Conservation (phyloP, 2,797 vertebrate species). For the Oreonectes daqikongensis region DNA sequence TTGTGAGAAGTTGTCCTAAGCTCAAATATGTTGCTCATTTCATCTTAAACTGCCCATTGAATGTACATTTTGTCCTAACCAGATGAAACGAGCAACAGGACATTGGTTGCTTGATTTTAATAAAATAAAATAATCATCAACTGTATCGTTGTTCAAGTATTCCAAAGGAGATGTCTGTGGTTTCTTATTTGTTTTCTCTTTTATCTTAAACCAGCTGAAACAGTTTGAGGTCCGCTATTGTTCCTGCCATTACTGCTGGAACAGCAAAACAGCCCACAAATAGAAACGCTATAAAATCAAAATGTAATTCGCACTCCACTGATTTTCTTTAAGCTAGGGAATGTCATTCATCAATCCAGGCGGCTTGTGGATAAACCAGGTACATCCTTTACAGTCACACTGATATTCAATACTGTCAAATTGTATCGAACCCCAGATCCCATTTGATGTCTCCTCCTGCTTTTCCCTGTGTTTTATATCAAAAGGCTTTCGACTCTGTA, state of each 20-base stretch:
- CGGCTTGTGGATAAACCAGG: conserved; percentile 15
- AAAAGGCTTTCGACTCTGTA: background rate
- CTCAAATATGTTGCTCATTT: background rate
- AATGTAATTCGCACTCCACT: conserved; percentile 39
- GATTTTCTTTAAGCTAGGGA: conserved; percentile 18
- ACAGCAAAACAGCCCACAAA: conserved; percentile 31
- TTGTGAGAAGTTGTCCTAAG: background rate
- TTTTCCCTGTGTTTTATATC: conserved; percentile 24
- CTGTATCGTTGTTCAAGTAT: background rate
- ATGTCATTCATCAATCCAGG: conserved; percentile 36
- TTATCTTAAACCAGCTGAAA: conserved; percentile 7
- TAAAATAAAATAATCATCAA: too few relatives aligned
- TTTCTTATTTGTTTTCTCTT: conserved; percentile 2
- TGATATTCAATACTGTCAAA: conserved; percentile 36
- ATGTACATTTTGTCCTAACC: too few relatives aligned
- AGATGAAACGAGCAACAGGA: background rate
- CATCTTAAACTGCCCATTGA: background rate
- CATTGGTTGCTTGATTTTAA: too few relatives aligned
- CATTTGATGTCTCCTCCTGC: conserved; percentile 21
- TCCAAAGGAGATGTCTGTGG: background rate
- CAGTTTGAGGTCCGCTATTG: conserved; percentile 33
- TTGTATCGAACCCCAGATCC: conserved; percentile 6
- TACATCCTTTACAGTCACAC: conserved; percentile 28
- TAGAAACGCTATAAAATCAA: conserved; percentile 19
- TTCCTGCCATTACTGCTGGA: conserved; percentile 16